A percentile compares a stretch with the other conserved stretches of the same genome.
Evolutionary conservation across 64 coral and sea anemone species (phyloP).

Genomic region (Hydrozoanthus tunicans): DNA sequence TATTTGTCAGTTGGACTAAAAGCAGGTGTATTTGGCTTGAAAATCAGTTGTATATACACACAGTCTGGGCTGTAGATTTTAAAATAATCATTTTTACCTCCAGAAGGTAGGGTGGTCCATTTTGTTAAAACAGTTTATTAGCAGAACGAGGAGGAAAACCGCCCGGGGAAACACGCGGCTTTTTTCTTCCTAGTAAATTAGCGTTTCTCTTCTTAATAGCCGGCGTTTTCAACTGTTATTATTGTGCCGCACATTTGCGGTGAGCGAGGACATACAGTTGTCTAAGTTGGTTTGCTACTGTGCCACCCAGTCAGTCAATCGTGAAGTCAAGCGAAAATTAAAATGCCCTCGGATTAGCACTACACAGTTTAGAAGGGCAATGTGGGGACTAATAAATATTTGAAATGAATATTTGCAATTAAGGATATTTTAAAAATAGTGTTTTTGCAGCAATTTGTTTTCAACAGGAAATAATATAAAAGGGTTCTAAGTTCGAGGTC

Average conservation of each 20-base stretch:
- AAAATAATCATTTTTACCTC: neutral
- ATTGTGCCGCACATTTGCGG: slow-evolving; percentile 47
- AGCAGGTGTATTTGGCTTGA: neutral
- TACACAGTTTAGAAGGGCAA: too few relatives aligned
- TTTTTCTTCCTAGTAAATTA: slow-evolving; percentile 26
- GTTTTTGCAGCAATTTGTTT: neutral
- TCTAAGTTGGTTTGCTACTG: neutral
- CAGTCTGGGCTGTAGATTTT: neutral
- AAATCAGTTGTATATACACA: neutral
- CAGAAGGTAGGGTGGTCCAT: slow-evolving; percentile 25
- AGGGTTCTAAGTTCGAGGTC: neutral
- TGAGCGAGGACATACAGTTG: slow-evolving; percentile 44
- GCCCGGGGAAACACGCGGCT: slow-evolving; percentile 39
- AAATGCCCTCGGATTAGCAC: neutral
- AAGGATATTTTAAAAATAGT: neutral
- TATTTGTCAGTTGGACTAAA: neutral
- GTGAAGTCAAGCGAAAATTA: neutral
- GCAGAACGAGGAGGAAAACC: neutral
- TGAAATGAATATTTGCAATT: neutral
- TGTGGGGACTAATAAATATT: too few relatives aligned
- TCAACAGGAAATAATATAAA: too few relatives aligned
- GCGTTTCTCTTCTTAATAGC: slow-evolving; percentile 51
- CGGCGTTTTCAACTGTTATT: slow-evolving; percentile 55
- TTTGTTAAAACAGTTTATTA: slow-evolving; percentile 53
- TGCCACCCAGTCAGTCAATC: neutral